A percentile compares a stretch with the other conserved stretches of the same genome.
Conservation (phyloP, 2,797 vertebrate genomes). For the Choloepus didactylus region DNA sequence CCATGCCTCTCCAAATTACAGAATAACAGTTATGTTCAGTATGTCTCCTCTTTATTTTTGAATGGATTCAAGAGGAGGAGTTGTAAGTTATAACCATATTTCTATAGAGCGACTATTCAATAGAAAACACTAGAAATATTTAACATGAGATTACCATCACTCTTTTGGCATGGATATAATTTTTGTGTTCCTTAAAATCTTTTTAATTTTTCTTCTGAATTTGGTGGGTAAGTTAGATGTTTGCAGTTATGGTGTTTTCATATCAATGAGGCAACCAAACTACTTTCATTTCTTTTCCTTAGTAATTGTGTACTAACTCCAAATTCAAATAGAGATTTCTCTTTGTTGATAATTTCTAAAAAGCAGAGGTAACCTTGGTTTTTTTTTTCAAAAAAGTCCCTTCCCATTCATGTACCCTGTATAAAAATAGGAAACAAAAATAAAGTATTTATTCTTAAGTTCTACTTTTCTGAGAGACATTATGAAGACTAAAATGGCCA, state of each 20-base stretch:
- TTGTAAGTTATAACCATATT: neutral
- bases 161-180: neutral
- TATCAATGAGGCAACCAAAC: neutral
- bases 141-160: too few relatives aligned
- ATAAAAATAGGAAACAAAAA: neutral
- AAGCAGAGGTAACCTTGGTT: neutral
- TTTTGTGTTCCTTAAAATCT: neutral
- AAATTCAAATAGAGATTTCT: neutral
- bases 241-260: neutral
- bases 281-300: neutral
- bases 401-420: neutral
- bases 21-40: neutral
- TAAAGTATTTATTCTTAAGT: neutral
- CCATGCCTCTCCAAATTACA: neutral
- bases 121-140: neutral
- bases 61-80: neutral
- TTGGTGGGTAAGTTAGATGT: neutral
- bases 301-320: neutral
- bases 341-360: neutral
- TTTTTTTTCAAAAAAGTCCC: neutral
- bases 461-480: neutral
- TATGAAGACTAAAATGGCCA: neutral
- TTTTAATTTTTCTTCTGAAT: neutral
- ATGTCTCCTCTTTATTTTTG: neutral
- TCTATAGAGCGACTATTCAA: too few relatives aligned